Evolutionary conservation across 2,113 vertebrate species (phyloP).

Genomic region (Psephotus haematonotus): DNA sequence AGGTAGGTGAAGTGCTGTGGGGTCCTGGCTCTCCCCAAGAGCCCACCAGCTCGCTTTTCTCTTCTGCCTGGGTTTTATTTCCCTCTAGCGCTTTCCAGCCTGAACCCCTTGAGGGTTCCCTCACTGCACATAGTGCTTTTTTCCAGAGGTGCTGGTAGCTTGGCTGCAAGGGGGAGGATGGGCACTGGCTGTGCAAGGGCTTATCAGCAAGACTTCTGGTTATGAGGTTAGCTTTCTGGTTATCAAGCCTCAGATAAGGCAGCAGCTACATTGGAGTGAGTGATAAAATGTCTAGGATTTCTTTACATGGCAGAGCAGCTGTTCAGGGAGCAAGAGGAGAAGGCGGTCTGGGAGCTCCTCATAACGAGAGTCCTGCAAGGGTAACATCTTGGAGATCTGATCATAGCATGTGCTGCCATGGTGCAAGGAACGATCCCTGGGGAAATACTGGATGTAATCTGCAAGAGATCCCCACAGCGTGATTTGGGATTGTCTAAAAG

Average conservation of each 20-base stretch:
- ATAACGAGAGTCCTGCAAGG: background rate
- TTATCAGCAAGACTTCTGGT: background rate
- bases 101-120: background rate
- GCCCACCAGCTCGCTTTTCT: background rate
- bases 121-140: fast-evolving
- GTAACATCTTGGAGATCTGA: background rate
- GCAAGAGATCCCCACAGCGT: background rate
- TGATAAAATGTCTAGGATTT: constrained; percentile 32
- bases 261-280: background rate
- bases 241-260: constrained; percentile 2
- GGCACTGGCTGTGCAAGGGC: background rate
- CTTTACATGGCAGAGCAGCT: background rate
- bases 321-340: background rate
- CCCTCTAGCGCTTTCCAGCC: background rate
- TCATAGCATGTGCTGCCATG: fast-evolving
- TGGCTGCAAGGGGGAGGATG: background rate
- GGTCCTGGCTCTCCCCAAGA: background rate
- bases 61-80: background rate
- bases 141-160: background rate
- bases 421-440: background rate
- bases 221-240: background rate
- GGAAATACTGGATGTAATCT: background rate
- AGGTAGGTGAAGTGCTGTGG: background rate
- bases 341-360: background rate
- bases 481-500: background rate